Percentiles rank a stretch among this genome's conserved stretches.
phyloP scores from a whole-genome alignment of 2,797 vertebrate genomes.

The Synanceia verrucosa region DNA sequence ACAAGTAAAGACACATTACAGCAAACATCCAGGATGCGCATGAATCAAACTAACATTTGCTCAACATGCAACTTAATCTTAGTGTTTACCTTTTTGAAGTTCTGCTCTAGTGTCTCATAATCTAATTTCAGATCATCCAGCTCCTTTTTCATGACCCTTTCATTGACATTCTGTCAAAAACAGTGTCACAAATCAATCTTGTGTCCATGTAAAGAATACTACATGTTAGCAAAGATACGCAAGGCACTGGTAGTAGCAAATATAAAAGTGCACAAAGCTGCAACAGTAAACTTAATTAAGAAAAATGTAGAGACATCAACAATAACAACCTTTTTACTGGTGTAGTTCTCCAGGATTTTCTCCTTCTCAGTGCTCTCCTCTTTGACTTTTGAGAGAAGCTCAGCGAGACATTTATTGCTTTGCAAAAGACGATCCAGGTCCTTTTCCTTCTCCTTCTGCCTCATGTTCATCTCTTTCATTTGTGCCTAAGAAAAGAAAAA shows the following conservation, averaged over 20 bases:
- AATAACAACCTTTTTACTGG: slow-evolving; percentile 77
- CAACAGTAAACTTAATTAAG: neutral
- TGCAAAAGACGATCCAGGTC: slow-evolving; percentile 77
- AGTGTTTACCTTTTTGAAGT: slow-evolving; percentile 79
- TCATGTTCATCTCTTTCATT: slow-evolving; percentile 80
- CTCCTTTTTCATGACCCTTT: slow-evolving; percentile 7
- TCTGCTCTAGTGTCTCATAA: slow-evolving; percentile 31
- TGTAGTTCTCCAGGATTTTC: slow-evolving; percentile 70
- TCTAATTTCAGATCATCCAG: slow-evolving; percentile 28
- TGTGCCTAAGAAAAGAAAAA: slow-evolving; percentile 77
- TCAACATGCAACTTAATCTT: neutral
- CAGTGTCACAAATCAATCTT: slow-evolving; percentile 4
- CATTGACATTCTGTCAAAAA: slow-evolving; percentile 68
- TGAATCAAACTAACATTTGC: neutral
- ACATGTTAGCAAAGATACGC: neutral
- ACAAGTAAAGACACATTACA: neutral
- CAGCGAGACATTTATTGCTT: slow-evolving; percentile 78
- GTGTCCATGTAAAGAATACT: neutral
- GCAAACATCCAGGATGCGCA: neutral
- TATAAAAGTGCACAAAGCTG: neutral
- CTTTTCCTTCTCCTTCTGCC: slow-evolving; percentile 80
- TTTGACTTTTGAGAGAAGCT: slow-evolving; percentile 77
- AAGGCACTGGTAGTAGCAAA: neutral
- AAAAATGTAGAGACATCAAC: slow-evolving; percentile 34
- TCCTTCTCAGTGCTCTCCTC: slow-evolving; percentile 78